These are phyloP conservation scores for Coluber constrictor DNA, from an alignment of 2,797 vertebrate genomes.

Conservation along the genomic window DNA sequence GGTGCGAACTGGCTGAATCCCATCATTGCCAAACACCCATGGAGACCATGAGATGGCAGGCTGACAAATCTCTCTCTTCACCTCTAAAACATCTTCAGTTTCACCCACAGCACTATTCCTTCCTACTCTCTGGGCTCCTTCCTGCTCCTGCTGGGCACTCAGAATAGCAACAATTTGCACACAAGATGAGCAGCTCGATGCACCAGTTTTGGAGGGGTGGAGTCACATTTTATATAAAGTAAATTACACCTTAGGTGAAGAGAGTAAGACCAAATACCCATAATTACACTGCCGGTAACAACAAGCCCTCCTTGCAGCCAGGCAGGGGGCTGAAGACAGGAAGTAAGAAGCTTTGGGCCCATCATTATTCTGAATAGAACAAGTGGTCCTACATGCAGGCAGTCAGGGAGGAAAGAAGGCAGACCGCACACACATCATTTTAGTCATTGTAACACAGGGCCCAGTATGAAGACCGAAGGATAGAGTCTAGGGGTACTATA, in stretches of 20 bases:
- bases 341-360: not conserved
- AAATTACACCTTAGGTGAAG: conserved; percentile 63
- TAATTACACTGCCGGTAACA: conserved; percentile 56
- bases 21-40: not conserved
- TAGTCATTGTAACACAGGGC: not conserved
- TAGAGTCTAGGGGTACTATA: rapidly evolving
- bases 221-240: conserved; percentile 62
- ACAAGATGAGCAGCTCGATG: conserved; percentile 46
- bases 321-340: conserved; percentile 23
- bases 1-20: too few relatives aligned
- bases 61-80: not conserved
- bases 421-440: conserved; percentile 1
- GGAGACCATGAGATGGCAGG: not conserved
- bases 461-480: not conserved
- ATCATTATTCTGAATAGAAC: conserved; percentile 35
- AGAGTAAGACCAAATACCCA: conserved; percentile 44
- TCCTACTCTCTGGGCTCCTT: not conserved
- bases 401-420: conserved; percentile 12
- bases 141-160: conserved; percentile 28
- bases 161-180: conserved; percentile 60
- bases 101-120: not conserved
- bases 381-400: conserved; percentile 21
- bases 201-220: conserved; percentile 15
- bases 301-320: conserved; percentile 40
- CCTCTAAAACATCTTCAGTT: not conserved